Percentiles rank a stretch among this genome's conserved stretches.
Evolutionary conservation across 2,797 vertebrate species (phyloP).

Genomic region (Sebastiscus albofasciatus): DNA sequence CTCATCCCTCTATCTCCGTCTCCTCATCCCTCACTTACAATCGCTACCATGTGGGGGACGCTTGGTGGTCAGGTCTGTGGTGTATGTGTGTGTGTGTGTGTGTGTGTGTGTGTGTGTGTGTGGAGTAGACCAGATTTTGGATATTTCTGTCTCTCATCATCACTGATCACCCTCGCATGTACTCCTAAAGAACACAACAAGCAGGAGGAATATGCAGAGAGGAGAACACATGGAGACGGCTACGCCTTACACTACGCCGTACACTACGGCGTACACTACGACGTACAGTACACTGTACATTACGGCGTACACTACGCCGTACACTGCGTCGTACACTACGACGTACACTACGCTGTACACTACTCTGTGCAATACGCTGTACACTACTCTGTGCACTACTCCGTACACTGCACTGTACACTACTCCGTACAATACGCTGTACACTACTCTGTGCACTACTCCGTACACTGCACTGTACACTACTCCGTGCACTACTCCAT

Average conservation of each 20-base stretch:
- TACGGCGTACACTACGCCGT: too few relatives aligned
- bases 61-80: not conserved
- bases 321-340: too few relatives aligned
- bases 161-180: not conserved
- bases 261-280: too few relatives aligned
- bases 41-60: conserved; percentile 31
- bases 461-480: too few relatives aligned
- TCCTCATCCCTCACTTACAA: conserved; percentile 30
- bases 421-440: fast-evolving
- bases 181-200: not conserved
- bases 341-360: too few relatives aligned
- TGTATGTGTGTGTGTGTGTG: not conserved
- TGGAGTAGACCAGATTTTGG: not conserved
- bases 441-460: too few relatives aligned
- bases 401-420: too few relatives aligned
- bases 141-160: not conserved
- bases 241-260: fast-evolving
- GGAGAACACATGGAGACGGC: not conserved
- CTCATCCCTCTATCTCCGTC: conserved; percentile 27
- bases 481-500: too few relatives aligned
- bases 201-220: not conserved
- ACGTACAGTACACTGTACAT: too few relatives aligned
- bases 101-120: not conserved
- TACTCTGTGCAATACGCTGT: too few relatives aligned
- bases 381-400: too few relatives aligned